Evolutionary conservation across 2,888 invertebrate genomes (phyloP).

Genomic region (Drosophila mettleri): DNA sequence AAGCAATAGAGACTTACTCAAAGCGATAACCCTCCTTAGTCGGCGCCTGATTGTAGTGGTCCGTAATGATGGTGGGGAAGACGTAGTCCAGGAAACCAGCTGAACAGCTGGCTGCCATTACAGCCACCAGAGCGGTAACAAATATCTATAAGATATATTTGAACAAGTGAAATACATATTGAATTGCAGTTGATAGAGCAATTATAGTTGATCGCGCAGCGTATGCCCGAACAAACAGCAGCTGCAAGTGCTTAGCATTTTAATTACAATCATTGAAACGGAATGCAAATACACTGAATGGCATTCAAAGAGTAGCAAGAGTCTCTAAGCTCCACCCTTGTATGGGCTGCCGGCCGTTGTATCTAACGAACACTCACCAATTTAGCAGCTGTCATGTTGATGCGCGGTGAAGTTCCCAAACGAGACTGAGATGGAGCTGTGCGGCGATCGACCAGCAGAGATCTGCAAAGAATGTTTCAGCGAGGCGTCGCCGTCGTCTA

Average conservation of each 20-base stretch:
- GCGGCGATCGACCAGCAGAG: conserved; percentile 59
- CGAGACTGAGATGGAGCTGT: conserved; percentile 72
- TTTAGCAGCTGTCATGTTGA: conserved; percentile 79
- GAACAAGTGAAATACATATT: conserved; percentile 13
- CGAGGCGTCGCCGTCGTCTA: conserved; percentile 28
- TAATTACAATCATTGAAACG: conserved; percentile 26
- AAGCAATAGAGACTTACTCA: conserved; percentile 65
- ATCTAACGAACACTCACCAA: conserved; percentile 67
- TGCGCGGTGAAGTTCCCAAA: conserved; percentile 74
- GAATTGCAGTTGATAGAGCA: conserved; percentile 11
- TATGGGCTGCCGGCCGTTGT: conserved; percentile 8
- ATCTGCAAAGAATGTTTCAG: conserved; percentile 65
- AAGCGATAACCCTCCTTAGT: conserved; percentile 83
- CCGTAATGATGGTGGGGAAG: conserved; percentile 73
- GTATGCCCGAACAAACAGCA: conserved; percentile 18
- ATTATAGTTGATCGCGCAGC: conserved; percentile 22
- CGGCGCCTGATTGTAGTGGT: conserved; percentile 74
- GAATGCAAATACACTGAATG: conserved; percentile 42
- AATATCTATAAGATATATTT: conserved; percentile 59
- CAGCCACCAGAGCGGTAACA: conserved; percentile 65
- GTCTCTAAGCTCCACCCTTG: conserved; percentile 17
- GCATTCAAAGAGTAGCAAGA: conserved; percentile 38
- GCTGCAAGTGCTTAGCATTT: conserved; percentile 36
- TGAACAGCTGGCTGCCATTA: conserved; percentile 66
- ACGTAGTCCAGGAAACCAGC: conserved; percentile 76